phyloP scores from a whole-genome alignment of 2,888 invertebrate species.

The Diarsia brunnea region DNA sequence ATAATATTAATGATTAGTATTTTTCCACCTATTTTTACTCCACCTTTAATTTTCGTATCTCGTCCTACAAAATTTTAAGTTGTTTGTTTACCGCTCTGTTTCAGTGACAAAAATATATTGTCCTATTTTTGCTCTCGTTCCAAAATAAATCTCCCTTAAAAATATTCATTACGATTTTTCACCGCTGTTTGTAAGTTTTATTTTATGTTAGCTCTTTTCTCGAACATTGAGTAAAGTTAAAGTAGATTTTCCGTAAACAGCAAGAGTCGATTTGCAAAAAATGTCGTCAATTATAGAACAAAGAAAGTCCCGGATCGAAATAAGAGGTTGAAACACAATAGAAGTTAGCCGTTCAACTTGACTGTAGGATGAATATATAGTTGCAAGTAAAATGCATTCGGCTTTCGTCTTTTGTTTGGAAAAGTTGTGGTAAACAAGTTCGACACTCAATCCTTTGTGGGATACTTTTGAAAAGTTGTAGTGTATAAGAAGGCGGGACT shows the following conservation, averaged over 20 bases:
- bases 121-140: constrained; percentile 30
- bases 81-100: constrained; percentile 43
- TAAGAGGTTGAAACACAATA: constrained; percentile 55
- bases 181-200: constrained; percentile 18
- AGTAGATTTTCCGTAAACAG: constrained; percentile 6
- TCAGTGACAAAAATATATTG: constrained; percentile 50
- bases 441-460: constrained; percentile 88
- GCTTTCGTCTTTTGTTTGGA: constrained; percentile 82
- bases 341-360: constrained; percentile 44
- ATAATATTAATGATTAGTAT: not conserved
- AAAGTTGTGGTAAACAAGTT: constrained; percentile 86
- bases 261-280: constrained; percentile 12
- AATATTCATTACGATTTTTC: constrained; percentile 46
- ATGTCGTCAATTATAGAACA: constrained; percentile 34
- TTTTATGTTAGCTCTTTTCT: constrained; percentile 19
- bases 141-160: constrained; percentile 47
- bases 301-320: constrained; percentile 38
- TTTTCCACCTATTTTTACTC: not conserved
- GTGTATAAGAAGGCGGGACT: constrained; percentile 74
- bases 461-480: constrained; percentile 83
- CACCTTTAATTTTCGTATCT: not conserved
- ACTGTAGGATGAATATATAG: constrained; percentile 65
- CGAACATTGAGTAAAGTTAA: not conserved
- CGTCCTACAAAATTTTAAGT: constrained; percentile 33
- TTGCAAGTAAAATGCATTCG: constrained; percentile 79